Percentiles rank a stretch among this genome's conserved stretches.
Evolutionary conservation across 2,888 invertebrate genomes (phyloP).

Genomic region (Papilio elwesi): DNA sequence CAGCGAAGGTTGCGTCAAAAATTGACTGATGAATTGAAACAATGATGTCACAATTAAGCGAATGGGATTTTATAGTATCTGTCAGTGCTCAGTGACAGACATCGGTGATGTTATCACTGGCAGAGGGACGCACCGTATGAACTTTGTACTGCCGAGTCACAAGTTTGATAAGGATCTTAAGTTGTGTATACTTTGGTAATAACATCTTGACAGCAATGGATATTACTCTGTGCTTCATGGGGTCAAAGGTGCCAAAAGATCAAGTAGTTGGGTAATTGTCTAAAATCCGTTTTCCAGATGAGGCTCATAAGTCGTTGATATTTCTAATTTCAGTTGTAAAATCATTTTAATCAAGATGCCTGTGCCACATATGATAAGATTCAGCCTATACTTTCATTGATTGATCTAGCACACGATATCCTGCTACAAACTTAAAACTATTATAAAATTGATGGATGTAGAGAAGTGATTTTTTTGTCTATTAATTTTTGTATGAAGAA

Average conservation of each 20-base stretch:
- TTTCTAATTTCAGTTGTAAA: too few species aligned
- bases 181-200: constrained; percentile 8
- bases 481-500: too few species aligned
- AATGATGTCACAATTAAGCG: constrained; percentile 78
- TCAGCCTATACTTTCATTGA: too few species aligned
- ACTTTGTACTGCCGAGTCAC: constrained; percentile 46
- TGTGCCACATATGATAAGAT: too few species aligned
- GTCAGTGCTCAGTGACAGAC: constrained; percentile 58
- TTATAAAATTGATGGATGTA: too few species aligned
- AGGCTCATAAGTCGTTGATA: too few species aligned
- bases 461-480: too few species aligned
- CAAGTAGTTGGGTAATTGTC: neutral
- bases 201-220: constrained; percentile 13
- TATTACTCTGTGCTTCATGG: constrained; percentile 6
- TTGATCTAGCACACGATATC: too few species aligned
- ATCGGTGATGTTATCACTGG: constrained; percentile 61
- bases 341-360: too few species aligned
- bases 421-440: too few species aligned
- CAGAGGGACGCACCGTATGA: constrained; percentile 48
- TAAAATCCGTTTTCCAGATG: neutral
- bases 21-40: constrained; percentile 73
- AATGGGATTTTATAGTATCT: constrained; percentile 55
- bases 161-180: constrained; percentile 37
- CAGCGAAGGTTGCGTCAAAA: constrained; percentile 63
- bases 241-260: constrained; percentile 10